Evolutionary conservation across 2,888 invertebrate genomes (phyloP).

Genomic region (Odontomyia ornata): DNA sequence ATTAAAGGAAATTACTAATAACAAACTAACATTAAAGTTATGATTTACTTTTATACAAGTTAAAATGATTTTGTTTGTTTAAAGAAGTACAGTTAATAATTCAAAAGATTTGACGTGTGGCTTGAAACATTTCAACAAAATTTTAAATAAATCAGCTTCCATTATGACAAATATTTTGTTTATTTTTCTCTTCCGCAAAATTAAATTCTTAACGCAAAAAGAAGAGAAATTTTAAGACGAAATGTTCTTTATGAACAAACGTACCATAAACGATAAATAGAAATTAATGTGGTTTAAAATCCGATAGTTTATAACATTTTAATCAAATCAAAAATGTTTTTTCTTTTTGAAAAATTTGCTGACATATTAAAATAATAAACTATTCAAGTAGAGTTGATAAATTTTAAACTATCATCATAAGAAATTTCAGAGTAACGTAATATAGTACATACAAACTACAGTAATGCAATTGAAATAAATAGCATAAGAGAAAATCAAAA

Average conservation of each 20-base stretch:
- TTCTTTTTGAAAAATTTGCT: neutral
- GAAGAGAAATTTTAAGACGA: neutral
- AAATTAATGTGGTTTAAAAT: neutral
- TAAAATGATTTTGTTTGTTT: neutral
- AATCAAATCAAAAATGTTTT: neutral
- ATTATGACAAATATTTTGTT: neutral
- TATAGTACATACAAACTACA: constrained; percentile 24
- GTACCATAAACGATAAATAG: no score
- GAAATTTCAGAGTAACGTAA: neutral
- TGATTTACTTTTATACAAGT: constrained; percentile 3
- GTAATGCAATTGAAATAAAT: constrained; percentile 22
- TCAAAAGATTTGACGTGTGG: constrained; percentile 19
- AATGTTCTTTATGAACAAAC: neutral
- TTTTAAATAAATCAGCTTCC: constrained; percentile 15
- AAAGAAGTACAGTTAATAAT: neutral
- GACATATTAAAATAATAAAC: neutral
- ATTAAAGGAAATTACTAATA: constrained; percentile 28
- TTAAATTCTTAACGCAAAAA: no score
- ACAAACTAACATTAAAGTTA: constrained; percentile 22
- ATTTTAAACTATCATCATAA: neutral
- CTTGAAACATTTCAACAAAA: constrained; percentile 7
- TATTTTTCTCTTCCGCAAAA: neutral
- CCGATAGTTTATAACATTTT: constrained; percentile 33
- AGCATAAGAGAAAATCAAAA: constrained; percentile 1
- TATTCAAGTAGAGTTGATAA: neutral